Percentiles rank a stretch among this genome's conserved stretches.
Evolutionary conservation across 2,113 vertebrate species (phyloP).

Genomic region (Halcyon malimbica): DNA sequence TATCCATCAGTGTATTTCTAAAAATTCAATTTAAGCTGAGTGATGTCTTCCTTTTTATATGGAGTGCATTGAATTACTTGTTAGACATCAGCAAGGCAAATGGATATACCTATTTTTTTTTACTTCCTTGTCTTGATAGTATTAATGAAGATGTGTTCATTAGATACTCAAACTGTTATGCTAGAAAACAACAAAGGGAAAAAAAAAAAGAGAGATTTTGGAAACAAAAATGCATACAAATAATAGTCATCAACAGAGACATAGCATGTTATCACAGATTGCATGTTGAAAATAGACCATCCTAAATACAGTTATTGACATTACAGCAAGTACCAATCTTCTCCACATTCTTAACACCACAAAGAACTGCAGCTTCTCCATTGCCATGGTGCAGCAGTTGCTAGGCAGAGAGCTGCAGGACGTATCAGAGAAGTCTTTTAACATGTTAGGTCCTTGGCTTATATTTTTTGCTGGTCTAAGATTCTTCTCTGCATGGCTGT

Average conservation of each 20-base stretch:
- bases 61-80: background rate
- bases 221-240: background rate
- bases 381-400: background rate
- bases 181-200: background rate
- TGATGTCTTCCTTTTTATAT: background rate
- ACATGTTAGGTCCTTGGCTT: background rate
- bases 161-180: background rate
- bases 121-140: background rate
- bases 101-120: background rate
- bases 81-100: background rate
- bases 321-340: constrained; percentile 24
- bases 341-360: background rate
- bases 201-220: background rate
- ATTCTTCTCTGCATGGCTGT: background rate
- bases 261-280: background rate
- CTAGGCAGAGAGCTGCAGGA: background rate
- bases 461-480: background rate
- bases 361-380: background rate
- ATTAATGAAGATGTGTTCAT: background rate
- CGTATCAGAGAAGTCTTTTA: background rate
- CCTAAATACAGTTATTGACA: constrained; percentile 28
- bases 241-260: background rate
- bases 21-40: background rate
- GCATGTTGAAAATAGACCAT: background rate
- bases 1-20: background rate